Evolutionary conservation across 2,797 vertebrate species (phyloP).

Genomic region (Alcedo quadribrachys): DNA sequence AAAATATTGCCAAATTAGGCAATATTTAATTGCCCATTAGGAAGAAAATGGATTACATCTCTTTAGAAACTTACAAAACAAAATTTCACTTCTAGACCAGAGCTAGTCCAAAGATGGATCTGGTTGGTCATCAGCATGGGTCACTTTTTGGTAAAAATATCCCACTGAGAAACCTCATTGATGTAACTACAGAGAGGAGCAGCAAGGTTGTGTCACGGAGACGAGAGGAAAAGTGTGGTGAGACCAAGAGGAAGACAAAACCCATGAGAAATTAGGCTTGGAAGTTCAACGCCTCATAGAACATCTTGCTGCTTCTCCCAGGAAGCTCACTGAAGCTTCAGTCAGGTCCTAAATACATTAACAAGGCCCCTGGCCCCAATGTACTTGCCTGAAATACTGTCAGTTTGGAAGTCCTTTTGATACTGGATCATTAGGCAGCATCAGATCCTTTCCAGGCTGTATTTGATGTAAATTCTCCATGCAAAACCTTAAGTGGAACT

Average conservation of each 20-base stretch:
- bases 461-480: not conserved
- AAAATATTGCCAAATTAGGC: not conserved
- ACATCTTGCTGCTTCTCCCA: not conserved
- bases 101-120: not conserved
- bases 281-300: not conserved
- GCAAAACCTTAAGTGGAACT: not conserved
- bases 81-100: not conserved
- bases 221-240: not conserved
- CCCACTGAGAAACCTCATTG: not conserved
- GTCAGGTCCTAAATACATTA: not conserved
- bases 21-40: not conserved
- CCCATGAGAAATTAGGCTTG: not conserved
- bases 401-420: not conserved
- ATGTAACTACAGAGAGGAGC: not conserved
- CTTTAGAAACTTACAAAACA: not conserved
- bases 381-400: not conserved
- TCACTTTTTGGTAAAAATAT: not conserved
- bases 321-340: not conserved
- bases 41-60: not conserved
- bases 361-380: not conserved
- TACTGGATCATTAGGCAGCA: accelerated
- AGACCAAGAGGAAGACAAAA: not conserved
- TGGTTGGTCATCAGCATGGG: not conserved
- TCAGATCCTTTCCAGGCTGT: not conserved
- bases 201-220: not conserved